Percentiles rank a stretch among this genome's conserved stretches.
Conservation (phyloP, 2,797 vertebrate species). For the Gymnoscopelus braueri region DNA sequence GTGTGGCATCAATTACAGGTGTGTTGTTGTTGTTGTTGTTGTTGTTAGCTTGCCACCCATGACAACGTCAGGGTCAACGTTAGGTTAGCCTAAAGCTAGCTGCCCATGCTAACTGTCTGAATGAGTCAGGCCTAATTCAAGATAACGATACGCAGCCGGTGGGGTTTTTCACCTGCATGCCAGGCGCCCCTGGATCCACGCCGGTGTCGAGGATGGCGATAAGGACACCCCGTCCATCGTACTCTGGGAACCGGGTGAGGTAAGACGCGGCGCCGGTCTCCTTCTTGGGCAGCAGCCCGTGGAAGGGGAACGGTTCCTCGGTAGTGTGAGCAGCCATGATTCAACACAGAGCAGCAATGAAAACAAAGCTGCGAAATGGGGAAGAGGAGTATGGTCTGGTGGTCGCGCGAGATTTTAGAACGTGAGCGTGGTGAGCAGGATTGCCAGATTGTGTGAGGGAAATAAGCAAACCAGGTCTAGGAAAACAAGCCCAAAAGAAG, state of each 20-base stretch:
- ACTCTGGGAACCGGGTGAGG: constrained; percentile 90
- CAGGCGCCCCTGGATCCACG: constrained; percentile 96
- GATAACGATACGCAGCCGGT: constrained; percentile 45
- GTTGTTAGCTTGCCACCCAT: too few species aligned
- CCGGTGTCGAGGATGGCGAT: constrained; percentile 95
- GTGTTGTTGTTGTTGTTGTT: too few species aligned
- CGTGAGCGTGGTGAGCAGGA: too few species aligned
- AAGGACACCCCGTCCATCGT: constrained; percentile 93
- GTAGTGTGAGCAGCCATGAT: constrained; percentile 89
- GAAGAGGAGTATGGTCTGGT: constrained; percentile 34
- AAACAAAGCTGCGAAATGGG: constrained; percentile 77
- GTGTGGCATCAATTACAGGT: too few species aligned
- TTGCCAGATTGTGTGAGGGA: too few species aligned
- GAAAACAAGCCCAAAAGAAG: too few species aligned
- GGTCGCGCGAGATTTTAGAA: too few species aligned
- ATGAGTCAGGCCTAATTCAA: constrained; percentile 60
- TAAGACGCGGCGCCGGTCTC: constrained; percentile 94
- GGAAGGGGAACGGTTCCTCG: constrained; percentile 94
- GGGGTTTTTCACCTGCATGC: constrained; percentile 90
- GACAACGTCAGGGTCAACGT: too few species aligned
- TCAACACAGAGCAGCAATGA: constrained; percentile 68
- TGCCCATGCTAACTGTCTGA: constrained; percentile 25
- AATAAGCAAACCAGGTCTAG: too few species aligned
- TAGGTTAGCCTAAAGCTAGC: too few species aligned
- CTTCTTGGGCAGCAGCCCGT: constrained; percentile 95